Conservation (phyloP, 2,888 invertebrate genomes). For the Eupsilia transversa region DNA sequence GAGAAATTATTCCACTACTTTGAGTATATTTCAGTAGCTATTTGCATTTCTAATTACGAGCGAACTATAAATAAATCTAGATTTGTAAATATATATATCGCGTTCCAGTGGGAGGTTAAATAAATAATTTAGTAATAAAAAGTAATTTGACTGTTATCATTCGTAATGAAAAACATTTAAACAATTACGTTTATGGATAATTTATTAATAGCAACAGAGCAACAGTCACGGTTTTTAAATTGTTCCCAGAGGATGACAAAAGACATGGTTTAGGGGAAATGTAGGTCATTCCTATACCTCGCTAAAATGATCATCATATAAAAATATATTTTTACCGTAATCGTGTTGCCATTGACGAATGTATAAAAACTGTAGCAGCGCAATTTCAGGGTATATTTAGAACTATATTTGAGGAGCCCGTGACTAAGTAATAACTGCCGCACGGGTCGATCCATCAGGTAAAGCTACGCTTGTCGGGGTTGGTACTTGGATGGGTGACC, state of each 20-base stretch:
- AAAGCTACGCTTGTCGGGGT: too few species aligned
- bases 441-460: too few species aligned
- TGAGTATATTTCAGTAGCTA: slow-evolving; percentile 6
- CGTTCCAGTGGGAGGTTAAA: too few species aligned
- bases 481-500: too few species aligned
- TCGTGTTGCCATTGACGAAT: not conserved
- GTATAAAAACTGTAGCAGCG: not conserved
- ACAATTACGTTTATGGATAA: not conserved
- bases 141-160: not conserved
- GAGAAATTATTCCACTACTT: not conserved
- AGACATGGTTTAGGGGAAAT: not conserved
- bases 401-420: not conserved
- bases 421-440: too few species aligned
- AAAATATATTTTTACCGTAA: not conserved
- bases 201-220: not conserved
- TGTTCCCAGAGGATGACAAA: not conserved
- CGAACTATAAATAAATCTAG: slow-evolving; percentile 8
- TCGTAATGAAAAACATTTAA: not conserved
- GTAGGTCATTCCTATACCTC: not conserved
- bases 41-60: slow-evolving; percentile 13
- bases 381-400: not conserved
- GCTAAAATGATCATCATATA: not conserved
- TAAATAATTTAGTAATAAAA: too few species aligned
- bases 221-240: not conserved
- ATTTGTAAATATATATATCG: not conserved